These are phyloP conservation scores for Palythoa grandiflora DNA, from an alignment of 92 coral and sea anemone species.

Conservation along the genomic window DNA sequence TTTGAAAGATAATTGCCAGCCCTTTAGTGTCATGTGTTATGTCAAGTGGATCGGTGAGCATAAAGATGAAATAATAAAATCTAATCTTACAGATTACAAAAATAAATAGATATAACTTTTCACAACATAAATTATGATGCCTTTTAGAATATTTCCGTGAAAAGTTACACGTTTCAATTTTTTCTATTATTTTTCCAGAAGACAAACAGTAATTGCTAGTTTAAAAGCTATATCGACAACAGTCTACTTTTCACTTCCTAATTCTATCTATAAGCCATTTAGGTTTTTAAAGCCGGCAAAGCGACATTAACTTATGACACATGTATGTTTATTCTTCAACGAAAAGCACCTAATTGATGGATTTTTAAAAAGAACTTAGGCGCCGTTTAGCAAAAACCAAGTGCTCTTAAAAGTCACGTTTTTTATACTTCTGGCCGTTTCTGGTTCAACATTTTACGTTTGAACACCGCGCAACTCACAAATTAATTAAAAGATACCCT, in stretches of 20 bases:
- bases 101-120: not conserved
- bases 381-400: not conserved
- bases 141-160: not conserved
- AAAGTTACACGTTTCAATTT: not conserved
- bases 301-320: not conserved
- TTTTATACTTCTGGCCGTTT: not conserved
- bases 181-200: not conserved
- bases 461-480: too few species aligned
- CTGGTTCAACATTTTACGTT: too few species aligned
- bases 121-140: not conserved
- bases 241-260: not conserved
- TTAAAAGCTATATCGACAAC: not conserved
- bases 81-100: not conserved
- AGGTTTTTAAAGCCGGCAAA: not conserved
- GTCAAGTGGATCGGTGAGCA: not conserved
- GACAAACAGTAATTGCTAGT: not conserved
- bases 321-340: not conserved
- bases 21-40: not conserved
- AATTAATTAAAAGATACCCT: too few species aligned
- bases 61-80: too few species aligned
- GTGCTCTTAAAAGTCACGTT: not conserved
- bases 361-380: not conserved
- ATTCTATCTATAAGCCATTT: not conserved
- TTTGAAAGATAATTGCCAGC: not conserved
- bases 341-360: not conserved